Evolutionary conservation across 2,888 invertebrate genomes (phyloP).

Genomic region (Tubulanus polymorphus): DNA sequence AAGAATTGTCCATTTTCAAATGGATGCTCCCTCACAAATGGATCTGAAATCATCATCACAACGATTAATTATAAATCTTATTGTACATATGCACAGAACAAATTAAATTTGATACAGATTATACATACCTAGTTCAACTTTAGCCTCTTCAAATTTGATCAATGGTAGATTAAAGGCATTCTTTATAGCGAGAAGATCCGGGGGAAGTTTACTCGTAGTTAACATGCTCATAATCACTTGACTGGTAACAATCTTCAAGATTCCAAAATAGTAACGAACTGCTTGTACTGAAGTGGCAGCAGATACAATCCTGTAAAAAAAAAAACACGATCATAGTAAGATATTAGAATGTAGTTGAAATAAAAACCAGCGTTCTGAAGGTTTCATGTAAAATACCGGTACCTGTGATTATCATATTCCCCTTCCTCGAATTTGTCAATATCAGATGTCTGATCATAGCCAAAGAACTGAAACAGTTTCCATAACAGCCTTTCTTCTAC

Average conservation of each 20-base stretch:
- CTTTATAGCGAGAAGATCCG: constrained; percentile 75
- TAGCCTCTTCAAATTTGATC: constrained; percentile 94
- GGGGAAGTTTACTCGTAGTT: constrained; percentile 77
- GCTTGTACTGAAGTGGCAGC: constrained; percentile 77
- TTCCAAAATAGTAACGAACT: constrained; percentile 80
- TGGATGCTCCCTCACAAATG: constrained; percentile 79
- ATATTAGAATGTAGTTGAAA: no score
- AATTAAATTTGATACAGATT: background rate
- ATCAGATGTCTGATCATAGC: constrained; percentile 58
- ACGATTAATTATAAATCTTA: background rate
- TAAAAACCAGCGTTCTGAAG: no score
- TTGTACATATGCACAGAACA: constrained; percentile 1
- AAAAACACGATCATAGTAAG: background rate
- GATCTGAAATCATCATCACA: constrained; percentile 61
- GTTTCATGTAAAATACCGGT: no score
- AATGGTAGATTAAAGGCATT: constrained; percentile 80
- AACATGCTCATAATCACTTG: constrained; percentile 84
- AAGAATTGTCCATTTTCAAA: constrained; percentile 88
- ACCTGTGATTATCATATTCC: constrained; percentile 57
- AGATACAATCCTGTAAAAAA: constrained; percentile 62
- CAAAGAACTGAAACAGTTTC: constrained; percentile 61
- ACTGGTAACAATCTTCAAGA: constrained; percentile 72
- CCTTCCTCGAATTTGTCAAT: constrained; percentile 65
- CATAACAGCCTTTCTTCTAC: constrained; percentile 82
- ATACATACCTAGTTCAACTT: constrained; percentile 68